These are phyloP conservation scores for Odiellus spinosus DNA, from an alignment of 2,888 invertebrate genomes.

Conservation along the genomic window DNA sequence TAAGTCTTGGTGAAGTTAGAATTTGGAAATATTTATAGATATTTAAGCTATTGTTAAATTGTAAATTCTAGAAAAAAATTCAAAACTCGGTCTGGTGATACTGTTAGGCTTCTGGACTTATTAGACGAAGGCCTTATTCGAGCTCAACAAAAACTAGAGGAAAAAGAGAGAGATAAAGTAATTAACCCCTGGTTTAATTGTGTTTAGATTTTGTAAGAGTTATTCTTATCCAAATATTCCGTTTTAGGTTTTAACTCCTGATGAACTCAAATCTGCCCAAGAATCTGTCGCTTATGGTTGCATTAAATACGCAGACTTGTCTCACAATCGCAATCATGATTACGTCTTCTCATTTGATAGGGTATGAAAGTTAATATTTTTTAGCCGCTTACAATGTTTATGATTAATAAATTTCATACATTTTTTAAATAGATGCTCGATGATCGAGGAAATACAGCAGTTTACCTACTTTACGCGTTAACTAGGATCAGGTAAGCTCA, in stretches of 20 bases:
- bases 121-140: slow-evolving; percentile 60
- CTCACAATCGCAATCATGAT: slow-evolving; percentile 79
- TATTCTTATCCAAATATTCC: neutral
- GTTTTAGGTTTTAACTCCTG: slow-evolving; percentile 47
- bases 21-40: too few species aligned
- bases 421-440: slow-evolving; percentile 96
- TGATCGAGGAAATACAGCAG: slow-evolving; percentile 96
- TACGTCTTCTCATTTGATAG: slow-evolving; percentile 97
- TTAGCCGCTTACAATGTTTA: neutral
- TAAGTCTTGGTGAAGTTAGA: too few species aligned
- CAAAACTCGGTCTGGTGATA: slow-evolving; percentile 93
- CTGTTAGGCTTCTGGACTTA: slow-evolving; percentile 68
- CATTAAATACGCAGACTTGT: slow-evolving; percentile 93
- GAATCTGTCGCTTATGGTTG: slow-evolving; percentile 93
- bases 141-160: slow-evolving; percentile 59
- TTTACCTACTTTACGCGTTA: slow-evolving; percentile 84
- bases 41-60: too few species aligned
- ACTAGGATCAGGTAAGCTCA: slow-evolving; percentile 56
- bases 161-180: slow-evolving; percentile 66
- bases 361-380: slow-evolving; percentile 26
- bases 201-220: neutral
- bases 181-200: slow-evolving; percentile 1
- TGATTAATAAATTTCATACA: slow-evolving; percentile 4
- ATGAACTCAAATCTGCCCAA: slow-evolving; percentile 66
- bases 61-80: slow-evolving; percentile 97